A percentile compares a stretch with the other conserved stretches of the same genome.
phyloP scores from a whole-genome alignment of 1,140 invertebrate species.

The Pogonomyrmex barbatus region DNA sequence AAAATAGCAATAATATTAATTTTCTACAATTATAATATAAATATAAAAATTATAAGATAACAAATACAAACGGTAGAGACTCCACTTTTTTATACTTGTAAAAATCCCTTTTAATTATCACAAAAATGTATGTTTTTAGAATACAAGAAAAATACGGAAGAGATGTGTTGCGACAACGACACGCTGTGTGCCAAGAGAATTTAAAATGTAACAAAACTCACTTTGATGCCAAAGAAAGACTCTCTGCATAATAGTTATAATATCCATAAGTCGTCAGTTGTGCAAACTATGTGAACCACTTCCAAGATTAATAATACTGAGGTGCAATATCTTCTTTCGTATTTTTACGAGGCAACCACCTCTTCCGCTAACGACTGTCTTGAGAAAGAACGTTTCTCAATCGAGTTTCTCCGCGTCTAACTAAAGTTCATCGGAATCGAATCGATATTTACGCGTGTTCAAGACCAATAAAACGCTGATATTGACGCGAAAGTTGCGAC shows the following conservation, averaged over 20 bases:
- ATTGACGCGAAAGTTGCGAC: background rate
- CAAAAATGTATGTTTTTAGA: slow-evolving; percentile 13
- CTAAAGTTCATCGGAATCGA: slow-evolving; percentile 52
- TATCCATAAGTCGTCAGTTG: slow-evolving; percentile 50
- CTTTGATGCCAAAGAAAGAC: slow-evolving; percentile 19
- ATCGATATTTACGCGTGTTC: slow-evolving; percentile 37
- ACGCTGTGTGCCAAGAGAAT: background rate
- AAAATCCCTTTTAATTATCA: background rate
- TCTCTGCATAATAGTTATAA: slow-evolving; percentile 32
- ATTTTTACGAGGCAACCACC: slow-evolving; percentile 17
- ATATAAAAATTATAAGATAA: background rate
- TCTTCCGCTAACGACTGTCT: slow-evolving; percentile 28
- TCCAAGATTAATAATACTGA: slow-evolving; percentile 51
- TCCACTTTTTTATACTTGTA: background rate
- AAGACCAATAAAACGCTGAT: slow-evolving; percentile 12
- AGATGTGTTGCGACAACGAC: background rate
- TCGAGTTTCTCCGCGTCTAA: slow-evolving; percentile 31
- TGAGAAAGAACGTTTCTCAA: slow-evolving; percentile 51
- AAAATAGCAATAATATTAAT: background rate
- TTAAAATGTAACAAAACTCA: slow-evolving; percentile 35
- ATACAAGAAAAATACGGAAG: background rate
- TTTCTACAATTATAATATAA: background rate
- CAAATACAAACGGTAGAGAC: background rate
- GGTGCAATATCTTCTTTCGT: slow-evolving; percentile 41
- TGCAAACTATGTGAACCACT: slow-evolving; percentile 52